phyloP scores from a whole-genome alignment of 30 jellyfish, hydroid and myxozoan genomes.

The Cassiopea xamachana region DNA sequence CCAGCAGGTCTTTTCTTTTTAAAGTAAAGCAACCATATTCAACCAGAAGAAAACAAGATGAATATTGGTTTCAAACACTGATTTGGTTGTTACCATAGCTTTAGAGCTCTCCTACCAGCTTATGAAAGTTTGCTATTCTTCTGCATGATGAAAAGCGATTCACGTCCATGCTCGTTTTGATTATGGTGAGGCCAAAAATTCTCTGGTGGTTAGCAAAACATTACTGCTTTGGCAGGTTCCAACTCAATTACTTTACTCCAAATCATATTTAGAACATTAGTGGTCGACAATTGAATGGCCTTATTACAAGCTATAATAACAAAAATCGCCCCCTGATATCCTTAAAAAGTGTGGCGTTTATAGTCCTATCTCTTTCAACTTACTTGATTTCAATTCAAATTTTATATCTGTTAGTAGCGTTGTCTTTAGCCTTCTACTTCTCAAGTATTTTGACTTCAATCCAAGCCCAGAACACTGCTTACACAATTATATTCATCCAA shows the following conservation, averaged over 20 bases:
- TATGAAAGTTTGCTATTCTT: background rate
- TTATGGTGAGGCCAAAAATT: background rate
- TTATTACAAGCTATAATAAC: no score
- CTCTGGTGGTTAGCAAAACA: background rate
- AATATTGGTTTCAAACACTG: conserved; percentile 3
- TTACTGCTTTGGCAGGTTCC: background rate
- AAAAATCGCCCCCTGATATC: no score
- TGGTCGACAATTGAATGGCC: no score
- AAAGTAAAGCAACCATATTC: background rate
- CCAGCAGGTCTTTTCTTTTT: background rate
- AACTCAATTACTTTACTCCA: background rate
- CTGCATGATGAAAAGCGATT: background rate
- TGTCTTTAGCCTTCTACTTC: no score
- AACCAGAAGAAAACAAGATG: background rate
- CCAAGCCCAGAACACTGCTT: no score
- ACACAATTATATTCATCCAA: no score
- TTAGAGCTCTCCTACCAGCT: background rate
- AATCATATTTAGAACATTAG: background rate
- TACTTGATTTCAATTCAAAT: no score
- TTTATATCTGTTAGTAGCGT: no score
- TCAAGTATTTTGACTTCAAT: no score
- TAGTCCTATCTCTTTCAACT: no score
- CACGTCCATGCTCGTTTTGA: background rate
- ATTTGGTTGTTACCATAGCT: background rate
- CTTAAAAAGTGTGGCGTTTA: no score